phyloP scores from a whole-genome alignment of 2,888 invertebrate species.

The Megalurothrips usitatus region DNA sequence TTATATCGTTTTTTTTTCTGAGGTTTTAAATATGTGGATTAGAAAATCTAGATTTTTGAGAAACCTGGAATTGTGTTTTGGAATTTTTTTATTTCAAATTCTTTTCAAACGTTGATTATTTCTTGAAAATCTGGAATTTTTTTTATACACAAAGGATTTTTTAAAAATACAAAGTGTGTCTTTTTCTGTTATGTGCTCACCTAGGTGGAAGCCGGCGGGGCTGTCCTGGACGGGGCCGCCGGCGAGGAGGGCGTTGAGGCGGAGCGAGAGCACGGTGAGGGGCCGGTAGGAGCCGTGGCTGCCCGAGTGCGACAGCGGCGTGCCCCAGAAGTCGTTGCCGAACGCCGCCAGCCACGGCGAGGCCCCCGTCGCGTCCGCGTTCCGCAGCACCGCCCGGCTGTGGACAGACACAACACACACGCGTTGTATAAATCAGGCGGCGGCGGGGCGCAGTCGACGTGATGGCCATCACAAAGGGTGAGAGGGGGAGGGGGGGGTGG shows the following conservation, averaged over 20 bases:
- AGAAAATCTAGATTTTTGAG: no score
- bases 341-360: slow-evolving; percentile 46
- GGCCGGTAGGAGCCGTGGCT: slow-evolving; percentile 56
- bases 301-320: slow-evolving; percentile 51
- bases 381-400: slow-evolving; percentile 50
- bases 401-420: background rate
- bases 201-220: slow-evolving; percentile 50
- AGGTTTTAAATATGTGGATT: no score
- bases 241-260: slow-evolving; percentile 47
- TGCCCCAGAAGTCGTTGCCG: slow-evolving; percentile 56
- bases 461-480: background rate
- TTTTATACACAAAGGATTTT: no score
- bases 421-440: no score
- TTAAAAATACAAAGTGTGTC: no score
- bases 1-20: no score
- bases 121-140: background rate
- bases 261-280: slow-evolving; percentile 51
- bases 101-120: background rate
- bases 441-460: background rate
- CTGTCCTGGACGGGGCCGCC: slow-evolving; percentile 38
- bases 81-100: background rate
- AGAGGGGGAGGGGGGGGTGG: no score
- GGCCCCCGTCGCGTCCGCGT: slow-evolving; percentile 49
- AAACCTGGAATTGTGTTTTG: no score
- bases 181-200: slow-evolving; percentile 40